Conservation (phyloP, 2,888 invertebrate genomes). For the Mesopsocus fuscifrons region DNA sequence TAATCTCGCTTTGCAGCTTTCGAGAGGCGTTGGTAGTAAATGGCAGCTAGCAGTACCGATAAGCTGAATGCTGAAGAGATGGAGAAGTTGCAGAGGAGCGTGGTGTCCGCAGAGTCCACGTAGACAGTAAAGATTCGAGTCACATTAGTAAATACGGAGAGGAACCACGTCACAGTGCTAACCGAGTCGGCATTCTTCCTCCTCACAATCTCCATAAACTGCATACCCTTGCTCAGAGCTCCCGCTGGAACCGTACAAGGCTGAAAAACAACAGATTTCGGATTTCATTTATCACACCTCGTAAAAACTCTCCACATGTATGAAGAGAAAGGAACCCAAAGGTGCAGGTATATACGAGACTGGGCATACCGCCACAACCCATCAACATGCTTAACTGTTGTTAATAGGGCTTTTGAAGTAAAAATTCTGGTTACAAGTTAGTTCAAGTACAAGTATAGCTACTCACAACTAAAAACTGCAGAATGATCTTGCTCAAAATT, state of each 20-base stretch:
- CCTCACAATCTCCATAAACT: slow-evolving; percentile 50
- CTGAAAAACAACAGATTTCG: too few relatives aligned
- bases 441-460: too few relatives aligned
- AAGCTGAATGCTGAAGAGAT: slow-evolving; percentile 50
- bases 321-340: slow-evolving; percentile 9
- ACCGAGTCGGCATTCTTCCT: slow-evolving; percentile 55
- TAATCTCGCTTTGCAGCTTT: too few relatives aligned
- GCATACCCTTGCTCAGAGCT: slow-evolving; percentile 63
- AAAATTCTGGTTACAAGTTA: too few relatives aligned
- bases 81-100: slow-evolving; percentile 50
- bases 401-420: too few relatives aligned
- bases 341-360: too few relatives aligned
- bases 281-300: too few relatives aligned
- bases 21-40: slow-evolving; percentile 38
- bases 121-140: slow-evolving; percentile 62
- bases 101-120: slow-evolving; percentile 54
- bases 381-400: slow-evolving; percentile 6
- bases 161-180: slow-evolving; percentile 60
- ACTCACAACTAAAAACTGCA: slow-evolving; percentile 46
- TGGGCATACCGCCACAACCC: too few relatives aligned
- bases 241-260: slow-evolving; percentile 60
- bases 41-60: slow-evolving; percentile 47
- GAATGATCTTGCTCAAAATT: slow-evolving; percentile 27
- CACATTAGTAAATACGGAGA: slow-evolving; percentile 61
- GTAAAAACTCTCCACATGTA: slow-evolving; percentile 12